Evolutionary conservation across 1,140 invertebrate species (phyloP).

Genomic region (Drosophila arizonae): DNA sequence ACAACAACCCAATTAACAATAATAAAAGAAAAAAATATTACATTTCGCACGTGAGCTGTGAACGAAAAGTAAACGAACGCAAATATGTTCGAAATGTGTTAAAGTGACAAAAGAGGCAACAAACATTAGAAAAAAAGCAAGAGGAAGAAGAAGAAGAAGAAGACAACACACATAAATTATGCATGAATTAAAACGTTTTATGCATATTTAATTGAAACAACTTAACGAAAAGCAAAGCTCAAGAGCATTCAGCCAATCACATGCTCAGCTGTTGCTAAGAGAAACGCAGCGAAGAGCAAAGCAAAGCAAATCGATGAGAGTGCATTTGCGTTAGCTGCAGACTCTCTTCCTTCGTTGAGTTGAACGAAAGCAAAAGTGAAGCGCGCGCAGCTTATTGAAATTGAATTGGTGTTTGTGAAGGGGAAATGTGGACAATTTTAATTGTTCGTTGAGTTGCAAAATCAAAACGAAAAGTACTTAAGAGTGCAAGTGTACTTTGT

Average conservation of each 20-base stretch:
- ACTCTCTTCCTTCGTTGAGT: constrained; percentile 5
- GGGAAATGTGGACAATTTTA: background rate
- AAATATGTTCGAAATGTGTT: constrained; percentile 17
- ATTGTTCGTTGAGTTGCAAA: constrained; percentile 13
- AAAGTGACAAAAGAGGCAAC: constrained; percentile 21
- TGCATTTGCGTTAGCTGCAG: constrained; percentile 5
- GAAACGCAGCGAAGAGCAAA: constrained; percentile 8
- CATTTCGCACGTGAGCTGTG: constrained; percentile 27
- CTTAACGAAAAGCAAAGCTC: background rate
- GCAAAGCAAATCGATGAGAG: constrained; percentile 13
- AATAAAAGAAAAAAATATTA: constrained; percentile 11
- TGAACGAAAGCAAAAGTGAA: constrained; percentile 21
- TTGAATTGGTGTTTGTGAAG: constrained; percentile 1
- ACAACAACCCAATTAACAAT: background rate
- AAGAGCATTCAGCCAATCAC: background rate
- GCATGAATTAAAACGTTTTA: constrained; percentile 15
- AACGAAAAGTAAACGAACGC: constrained; percentile 5
- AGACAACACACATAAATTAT: constrained; percentile 6
- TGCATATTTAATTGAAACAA: constrained; percentile 25
- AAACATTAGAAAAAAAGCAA: background rate
- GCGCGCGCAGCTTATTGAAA: background rate
- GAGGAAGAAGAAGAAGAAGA: background rate
- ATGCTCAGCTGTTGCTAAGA: background rate
- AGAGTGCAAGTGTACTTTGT: background rate
- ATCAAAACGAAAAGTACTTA: background rate